Evolutionary conservation across 2,797 vertebrate genomes (phyloP), one percentile per base, ranked within the genome.

Genomic region (Parambassis ranga): DNA sequence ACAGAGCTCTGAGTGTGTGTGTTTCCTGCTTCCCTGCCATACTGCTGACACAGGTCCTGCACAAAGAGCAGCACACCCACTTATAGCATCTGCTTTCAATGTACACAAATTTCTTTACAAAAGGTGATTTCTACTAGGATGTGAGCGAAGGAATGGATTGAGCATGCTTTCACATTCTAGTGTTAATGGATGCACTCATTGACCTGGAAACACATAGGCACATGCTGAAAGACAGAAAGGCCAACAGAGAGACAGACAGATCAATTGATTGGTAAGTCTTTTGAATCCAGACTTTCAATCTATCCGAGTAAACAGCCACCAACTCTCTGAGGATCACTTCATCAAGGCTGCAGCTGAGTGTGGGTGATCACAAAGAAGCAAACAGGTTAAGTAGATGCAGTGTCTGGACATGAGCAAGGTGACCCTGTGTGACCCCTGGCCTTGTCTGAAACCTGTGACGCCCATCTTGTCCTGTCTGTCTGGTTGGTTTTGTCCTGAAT

Each of bases 341-440:
- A 5, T 18, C 65, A 53, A 15, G 41, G 10, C 23, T 15, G 52
- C 18, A 30, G 43, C 10, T 15, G 33, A 35, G 28, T 15, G 47
- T 62, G 49, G 77, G 46, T 50, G 58, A 50, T 62, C 59, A 48
- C 20, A 18, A 8, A 39, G 48, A 60, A 14, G 48, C 61, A 7
- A 30, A 35, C 64, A 53, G 61, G 79, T 70, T 68, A 74, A 85
- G 57, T 57, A 55, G 51, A 74, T 43, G 69, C 71, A 38, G 24
- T 4, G 13, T 26, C 14, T 68, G 32, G 30, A 4, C 37, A 15
- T 13, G 37, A 70, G 36, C 57, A 62, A 49, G 38, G 59, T 30
- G 69, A 68, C 66, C 66, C 63, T n/a, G 24, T 1, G 7, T 47
- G 65, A 82, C 67, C 82, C 71, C 51, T 71, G 69, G 74, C 80